Evolutionary conservation across 92 coral and sea anemone species (phyloP), one percentile per base, ranked within the genome.

Genomic region (Diadumene lineata): DNA sequence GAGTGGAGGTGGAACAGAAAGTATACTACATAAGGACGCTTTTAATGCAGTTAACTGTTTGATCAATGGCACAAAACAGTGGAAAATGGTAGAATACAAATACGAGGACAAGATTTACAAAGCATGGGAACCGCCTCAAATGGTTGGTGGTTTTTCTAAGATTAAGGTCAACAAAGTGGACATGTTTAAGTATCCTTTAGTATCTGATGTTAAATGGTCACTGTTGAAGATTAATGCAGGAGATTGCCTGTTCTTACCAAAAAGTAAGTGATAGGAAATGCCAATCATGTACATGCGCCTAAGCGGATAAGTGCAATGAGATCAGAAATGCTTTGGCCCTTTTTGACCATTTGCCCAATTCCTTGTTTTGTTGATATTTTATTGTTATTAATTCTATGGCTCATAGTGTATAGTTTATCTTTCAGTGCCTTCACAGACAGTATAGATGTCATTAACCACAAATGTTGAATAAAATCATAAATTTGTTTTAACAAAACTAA

Each of bases 21-120:
- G 98, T 70, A 82, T 88, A 9, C 67, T 94, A 23, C 98, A 94
- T 80, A 94, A 94, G 66, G 98, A 93, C 83, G 98, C 98, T 17
- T 93, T 84, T 73, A 93, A 93, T 77, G 98, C 98, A 19, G 87
- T 93, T 18, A 93, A 93, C 79, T 93, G 98, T 66, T 73, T 93
- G 69, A 81, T 81, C 22, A 93, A 93, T 88, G 98, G 98, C 18
- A 93, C 97, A 32, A 93, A 93, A 61, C 86, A 90, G 29, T 93
- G 98, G 98, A 93, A 93, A 73, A 60, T 93, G 89, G 88, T 93
- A 76, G 90, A 87, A 31, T 93, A 85, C 81, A 90, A 93, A 83
- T 77, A 93, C 44, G 98, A 93, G 69, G 82, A 87, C 64, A 85
- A 84, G 79, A 90, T 93, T 63, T 93, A 93, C 79, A 93, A 93